Conservation (phyloP, 2,888 invertebrate genomes). For the Apotomis capreana region DNA sequence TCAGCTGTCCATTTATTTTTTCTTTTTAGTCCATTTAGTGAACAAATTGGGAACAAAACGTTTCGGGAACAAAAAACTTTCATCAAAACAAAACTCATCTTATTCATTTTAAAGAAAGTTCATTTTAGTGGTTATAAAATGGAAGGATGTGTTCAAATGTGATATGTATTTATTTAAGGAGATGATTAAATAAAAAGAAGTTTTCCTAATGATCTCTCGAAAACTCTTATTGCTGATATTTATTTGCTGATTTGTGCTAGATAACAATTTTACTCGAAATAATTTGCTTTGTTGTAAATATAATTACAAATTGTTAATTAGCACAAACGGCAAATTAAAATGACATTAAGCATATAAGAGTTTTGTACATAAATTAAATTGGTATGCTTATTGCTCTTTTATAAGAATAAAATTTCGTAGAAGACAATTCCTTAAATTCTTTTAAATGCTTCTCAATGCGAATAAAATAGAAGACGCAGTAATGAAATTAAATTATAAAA, state of each 20-base stretch:
- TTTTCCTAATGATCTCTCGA: constrained; percentile 83
- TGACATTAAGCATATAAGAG: constrained; percentile 60
- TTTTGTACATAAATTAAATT: constrained; percentile 82
- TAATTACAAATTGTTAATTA: constrained; percentile 20
- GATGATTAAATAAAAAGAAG: constrained; percentile 70
- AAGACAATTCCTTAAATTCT: constrained; percentile 72
- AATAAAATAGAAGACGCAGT: constrained; percentile 51
- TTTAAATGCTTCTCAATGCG: constrained; percentile 50
- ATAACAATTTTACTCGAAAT: constrained; percentile 45
- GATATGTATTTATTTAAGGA: constrained; percentile 80
- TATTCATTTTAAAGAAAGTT: constrained; percentile 56
- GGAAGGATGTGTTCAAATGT: constrained; percentile 82
- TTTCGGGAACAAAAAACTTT: constrained; percentile 59
- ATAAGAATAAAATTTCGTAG: constrained; percentile 66
- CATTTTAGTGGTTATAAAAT: constrained; percentile 56
- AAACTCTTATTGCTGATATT: constrained; percentile 75
- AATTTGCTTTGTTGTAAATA: constrained; percentile 11
- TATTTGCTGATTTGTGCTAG: constrained; percentile 55
- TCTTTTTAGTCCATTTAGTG: constrained; percentile 4
- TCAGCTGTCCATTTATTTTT: too few species aligned
- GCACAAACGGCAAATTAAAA: constrained; percentile 42
- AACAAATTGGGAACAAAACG: constrained; percentile 57
- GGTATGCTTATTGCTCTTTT: constrained; percentile 75
- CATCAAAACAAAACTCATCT: constrained; percentile 20
- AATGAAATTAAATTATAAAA: not conserved